These are phyloP conservation scores for Eugnorisma glareosa DNA, from an alignment of 2,888 invertebrate species.

Conservation along the genomic window DNA sequence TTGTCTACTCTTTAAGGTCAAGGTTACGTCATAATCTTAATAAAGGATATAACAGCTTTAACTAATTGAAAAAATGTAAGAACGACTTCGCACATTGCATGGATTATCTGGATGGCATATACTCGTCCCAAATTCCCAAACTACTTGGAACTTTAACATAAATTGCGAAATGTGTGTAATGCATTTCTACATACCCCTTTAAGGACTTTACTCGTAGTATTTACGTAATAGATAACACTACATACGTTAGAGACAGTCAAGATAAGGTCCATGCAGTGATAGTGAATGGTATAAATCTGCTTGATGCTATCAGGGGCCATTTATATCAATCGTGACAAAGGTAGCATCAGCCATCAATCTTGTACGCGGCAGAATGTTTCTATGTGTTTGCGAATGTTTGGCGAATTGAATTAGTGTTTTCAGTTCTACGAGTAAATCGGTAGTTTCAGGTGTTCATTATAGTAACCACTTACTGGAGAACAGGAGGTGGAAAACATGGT, in stretches of 20 bases:
- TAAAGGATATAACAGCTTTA: not conserved
- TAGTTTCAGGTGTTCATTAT: not conserved
- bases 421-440: not conserved
- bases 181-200: not conserved
- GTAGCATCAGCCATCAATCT: conserved; percentile 51
- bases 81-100: too few relatives aligned
- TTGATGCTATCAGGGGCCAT: conserved; percentile 43
- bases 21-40: not conserved
- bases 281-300: conserved; percentile 36
- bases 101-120: not conserved
- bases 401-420: conserved; percentile 4
- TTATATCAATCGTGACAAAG: conserved; percentile 60
- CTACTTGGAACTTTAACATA: not conserved
- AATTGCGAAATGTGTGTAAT: not conserved
- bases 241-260: conserved; percentile 8
- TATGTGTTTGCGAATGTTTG: conserved; percentile 25
- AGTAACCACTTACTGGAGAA: not conserved
- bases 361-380: conserved; percentile 11
- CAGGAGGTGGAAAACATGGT: not conserved
- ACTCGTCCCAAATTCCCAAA: not conserved
- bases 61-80: not conserved
- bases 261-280: conserved; percentile 31
- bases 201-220: not conserved
- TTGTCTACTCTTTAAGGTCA: not conserved
- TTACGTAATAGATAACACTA: conserved; percentile 1